Conservation (phyloP, 2,113 vertebrate species). For the Gymnobelideus leadbeateri region DNA sequence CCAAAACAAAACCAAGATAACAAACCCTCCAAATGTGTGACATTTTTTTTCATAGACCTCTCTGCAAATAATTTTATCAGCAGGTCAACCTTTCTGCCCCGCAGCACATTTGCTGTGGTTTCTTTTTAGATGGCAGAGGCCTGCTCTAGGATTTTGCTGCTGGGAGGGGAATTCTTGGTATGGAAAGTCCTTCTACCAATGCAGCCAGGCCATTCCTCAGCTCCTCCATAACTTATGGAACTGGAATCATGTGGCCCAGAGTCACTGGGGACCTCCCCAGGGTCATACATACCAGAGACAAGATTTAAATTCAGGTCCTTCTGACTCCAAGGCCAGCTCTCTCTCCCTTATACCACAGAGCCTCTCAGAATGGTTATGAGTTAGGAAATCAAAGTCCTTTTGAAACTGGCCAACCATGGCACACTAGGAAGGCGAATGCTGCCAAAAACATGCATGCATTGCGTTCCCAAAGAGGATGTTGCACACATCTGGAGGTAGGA, state of each 20-base stretch:
- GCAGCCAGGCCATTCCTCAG: too few species aligned
- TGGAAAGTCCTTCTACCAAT: not conserved
- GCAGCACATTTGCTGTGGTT: not conserved
- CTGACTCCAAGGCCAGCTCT: not conserved
- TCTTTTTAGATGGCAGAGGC: not conserved
- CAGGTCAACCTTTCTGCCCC: too few species aligned
- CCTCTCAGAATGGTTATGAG: not conserved
- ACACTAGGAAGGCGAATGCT: not conserved
- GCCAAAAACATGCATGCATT: not conserved
- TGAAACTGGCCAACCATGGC: not conserved
- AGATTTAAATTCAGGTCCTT: not conserved
- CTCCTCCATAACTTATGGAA: too few species aligned
- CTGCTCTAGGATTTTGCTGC: not conserved
- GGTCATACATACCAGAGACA: not conserved
- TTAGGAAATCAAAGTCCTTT: not conserved
- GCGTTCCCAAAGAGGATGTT: not conserved
- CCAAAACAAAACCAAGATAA: not conserved
- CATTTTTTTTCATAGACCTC: not conserved
- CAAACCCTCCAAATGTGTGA: not conserved
- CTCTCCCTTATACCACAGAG: rapidly evolving
- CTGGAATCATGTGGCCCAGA: too few species aligned
- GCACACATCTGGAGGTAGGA: not conserved
- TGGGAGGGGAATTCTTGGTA: not conserved
- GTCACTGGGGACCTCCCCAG: too few species aligned
- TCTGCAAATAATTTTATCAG: not conserved